phyloP scores from a whole-genome alignment of 2,797 vertebrate genomes.

The Enteromius viviparus region DNA sequence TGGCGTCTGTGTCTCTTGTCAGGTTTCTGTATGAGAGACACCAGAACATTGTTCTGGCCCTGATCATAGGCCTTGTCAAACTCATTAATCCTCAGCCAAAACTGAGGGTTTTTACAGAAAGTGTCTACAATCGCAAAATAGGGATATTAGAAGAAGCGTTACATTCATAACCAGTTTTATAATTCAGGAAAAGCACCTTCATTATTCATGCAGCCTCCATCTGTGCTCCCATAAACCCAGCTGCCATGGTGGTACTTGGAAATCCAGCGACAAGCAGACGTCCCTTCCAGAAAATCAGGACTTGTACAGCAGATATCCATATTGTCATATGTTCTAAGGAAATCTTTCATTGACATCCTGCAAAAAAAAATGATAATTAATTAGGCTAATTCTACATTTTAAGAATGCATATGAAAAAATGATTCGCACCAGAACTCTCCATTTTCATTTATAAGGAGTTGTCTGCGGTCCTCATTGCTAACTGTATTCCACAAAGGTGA shows the following conservation, averaged over 20 bases:
- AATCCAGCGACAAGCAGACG: constrained; percentile 76
- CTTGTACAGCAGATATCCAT: constrained; percentile 84
- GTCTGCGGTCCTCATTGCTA: constrained; percentile 56
- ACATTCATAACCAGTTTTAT: neutral
- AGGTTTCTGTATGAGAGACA: constrained; percentile 89
- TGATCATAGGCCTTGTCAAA: neutral
- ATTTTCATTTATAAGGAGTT: constrained; percentile 57
- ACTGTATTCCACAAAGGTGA: constrained; percentile 73
- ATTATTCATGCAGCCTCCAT: constrained; percentile 76
- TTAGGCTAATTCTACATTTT: neutral
- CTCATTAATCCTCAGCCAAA: constrained; percentile 70
- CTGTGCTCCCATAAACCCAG: constrained; percentile 82
- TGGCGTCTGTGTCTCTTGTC: constrained; percentile 76
- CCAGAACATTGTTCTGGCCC: constrained; percentile 72
- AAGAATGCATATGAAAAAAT: neutral
- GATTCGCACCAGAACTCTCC: constrained; percentile 77
- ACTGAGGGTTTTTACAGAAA: constrained; percentile 88
- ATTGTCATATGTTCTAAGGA: constrained; percentile 75
- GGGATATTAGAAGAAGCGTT: neutral
- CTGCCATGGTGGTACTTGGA: constrained; percentile 74
- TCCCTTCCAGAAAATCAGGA: constrained; percentile 81
- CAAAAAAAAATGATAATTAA: constrained; percentile 28
- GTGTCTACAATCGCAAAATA: constrained; percentile 65
- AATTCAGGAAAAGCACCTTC: constrained; percentile 52
- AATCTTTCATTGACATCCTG: constrained; percentile 85